A percentile compares a stretch with the other conserved stretches of the same genome.
These are phyloP conservation scores for Orchestes rusci DNA, from an alignment of 2,888 invertebrate species.

Conservation along the genomic window DNA sequence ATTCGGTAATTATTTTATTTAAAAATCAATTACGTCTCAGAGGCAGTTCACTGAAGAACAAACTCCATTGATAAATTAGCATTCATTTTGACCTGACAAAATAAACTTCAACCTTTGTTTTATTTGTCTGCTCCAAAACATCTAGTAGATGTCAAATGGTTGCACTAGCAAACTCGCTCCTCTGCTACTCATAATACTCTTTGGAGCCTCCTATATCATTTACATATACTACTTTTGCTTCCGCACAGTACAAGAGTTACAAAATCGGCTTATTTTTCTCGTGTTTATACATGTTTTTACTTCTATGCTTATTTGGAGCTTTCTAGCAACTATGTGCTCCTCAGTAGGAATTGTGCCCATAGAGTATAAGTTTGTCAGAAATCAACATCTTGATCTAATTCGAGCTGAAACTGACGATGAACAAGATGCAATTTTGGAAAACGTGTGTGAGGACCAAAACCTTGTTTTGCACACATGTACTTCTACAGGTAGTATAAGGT, in stretches of 20 bases:
- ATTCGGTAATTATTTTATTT: too few species aligned
- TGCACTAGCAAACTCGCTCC: constrained; percentile 13
- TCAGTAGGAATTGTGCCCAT: constrained; percentile 23
- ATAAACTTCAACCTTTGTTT: too few species aligned
- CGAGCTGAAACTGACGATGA: constrained; percentile 15
- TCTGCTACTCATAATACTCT: constrained; percentile 12
- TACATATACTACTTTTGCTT: constrained; percentile 17
- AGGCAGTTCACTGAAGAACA: too few species aligned
- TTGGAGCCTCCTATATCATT: constrained; percentile 11
- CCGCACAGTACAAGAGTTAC: constrained; percentile 1
- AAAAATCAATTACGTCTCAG: too few species aligned
- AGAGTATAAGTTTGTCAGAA: constrained; percentile 25
- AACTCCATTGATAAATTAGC: too few species aligned
- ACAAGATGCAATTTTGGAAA: constrained; percentile 21
- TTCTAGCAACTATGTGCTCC: constrained; percentile 24
- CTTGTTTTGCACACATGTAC: constrained; percentile 74
- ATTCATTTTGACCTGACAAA: too few species aligned
- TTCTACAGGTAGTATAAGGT: constrained; percentile 43
- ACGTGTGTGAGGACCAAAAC: constrained; percentile 33
- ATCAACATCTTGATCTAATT: constrained; percentile 11
- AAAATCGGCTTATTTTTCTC: constrained; percentile 7
- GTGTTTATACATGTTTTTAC: constrained; percentile 18
- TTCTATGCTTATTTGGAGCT: constrained; percentile 28
- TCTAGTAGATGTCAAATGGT: constrained; percentile 20
- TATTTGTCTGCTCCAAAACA: too few species aligned